A percentile compares a stretch with the other conserved stretches of the same genome.
These are phyloP conservation scores for Lasioglossum malachurum DNA, from an alignment of 2,888 invertebrate genomes.

Conservation along the genomic window DNA sequence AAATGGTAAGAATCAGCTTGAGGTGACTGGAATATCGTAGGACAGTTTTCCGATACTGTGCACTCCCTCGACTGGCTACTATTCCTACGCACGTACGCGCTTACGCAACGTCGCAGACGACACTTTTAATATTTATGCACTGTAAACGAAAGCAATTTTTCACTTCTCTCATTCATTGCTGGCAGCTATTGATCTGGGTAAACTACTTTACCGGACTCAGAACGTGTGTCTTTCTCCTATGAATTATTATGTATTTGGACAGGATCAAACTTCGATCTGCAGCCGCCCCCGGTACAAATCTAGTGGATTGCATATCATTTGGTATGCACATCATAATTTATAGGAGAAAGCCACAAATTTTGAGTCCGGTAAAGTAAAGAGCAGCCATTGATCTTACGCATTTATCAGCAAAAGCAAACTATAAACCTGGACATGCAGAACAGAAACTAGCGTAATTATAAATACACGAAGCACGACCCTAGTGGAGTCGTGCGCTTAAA, in stretches of 20 bases:
- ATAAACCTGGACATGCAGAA: background rate
- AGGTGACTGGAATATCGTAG: slow-evolving; percentile 66
- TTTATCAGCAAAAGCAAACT: too few species aligned
- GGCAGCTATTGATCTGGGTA: too few species aligned
- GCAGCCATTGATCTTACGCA: too few species aligned
- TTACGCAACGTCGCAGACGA: background rate
- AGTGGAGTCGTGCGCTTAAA: slow-evolving; percentile 49
- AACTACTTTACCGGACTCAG: too few species aligned
- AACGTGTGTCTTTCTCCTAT: too few species aligned
- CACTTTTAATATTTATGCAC: background rate
- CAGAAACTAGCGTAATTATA: slow-evolving; percentile 43
- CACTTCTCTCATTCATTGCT: background rate
- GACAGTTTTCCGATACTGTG: slow-evolving; percentile 70
- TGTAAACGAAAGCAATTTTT: background rate
- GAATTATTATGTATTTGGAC: too few species aligned
- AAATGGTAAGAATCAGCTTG: slow-evolving; percentile 57
- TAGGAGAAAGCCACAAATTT: too few species aligned
- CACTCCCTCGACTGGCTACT: slow-evolving; percentile 46
- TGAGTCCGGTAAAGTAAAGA: too few species aligned
- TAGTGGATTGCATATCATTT: too few species aligned
- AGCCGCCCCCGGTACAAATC: too few species aligned
- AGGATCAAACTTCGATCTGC: too few species aligned
- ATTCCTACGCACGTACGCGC: slow-evolving; percentile 13
- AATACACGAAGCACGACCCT: slow-evolving; percentile 46
- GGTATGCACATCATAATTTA: too few species aligned